Evolutionary conservation across 2,888 invertebrate genomes (phyloP).

Genomic region (Cetonia aurata): DNA sequence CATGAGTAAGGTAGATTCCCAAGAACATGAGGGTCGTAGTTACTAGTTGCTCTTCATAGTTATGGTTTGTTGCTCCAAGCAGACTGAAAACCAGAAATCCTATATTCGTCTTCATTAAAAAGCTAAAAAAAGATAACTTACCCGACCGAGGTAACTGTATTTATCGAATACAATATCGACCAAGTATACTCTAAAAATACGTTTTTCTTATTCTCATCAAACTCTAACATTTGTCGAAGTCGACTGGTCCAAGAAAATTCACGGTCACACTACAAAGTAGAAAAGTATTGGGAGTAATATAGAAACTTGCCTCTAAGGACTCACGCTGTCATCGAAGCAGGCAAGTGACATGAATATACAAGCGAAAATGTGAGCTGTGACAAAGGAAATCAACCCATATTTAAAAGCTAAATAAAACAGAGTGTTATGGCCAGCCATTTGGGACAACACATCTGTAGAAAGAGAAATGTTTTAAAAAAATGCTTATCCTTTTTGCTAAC

Average conservation of each 20-base stretch:
- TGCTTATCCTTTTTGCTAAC: not conserved
- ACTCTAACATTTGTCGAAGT: conserved; percentile 20
- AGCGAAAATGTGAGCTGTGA: conserved; percentile 46
- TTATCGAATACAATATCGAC: conserved; percentile 36
- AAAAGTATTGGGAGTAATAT: not conserved
- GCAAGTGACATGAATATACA: conserved; percentile 46
- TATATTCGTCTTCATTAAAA: no score
- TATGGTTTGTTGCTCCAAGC: conserved; percentile 35
- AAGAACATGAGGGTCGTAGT: conserved; percentile 47
- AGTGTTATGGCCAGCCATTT: conserved; percentile 45
- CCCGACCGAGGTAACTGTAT: conserved; percentile 36
- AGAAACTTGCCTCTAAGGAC: not conserved
- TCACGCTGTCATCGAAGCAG: conserved; percentile 38
- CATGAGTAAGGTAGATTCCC: conserved; percentile 49
- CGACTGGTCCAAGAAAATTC: conserved; percentile 39
- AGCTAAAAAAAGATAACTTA: conserved; percentile 10
- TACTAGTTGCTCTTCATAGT: conserved; percentile 44
- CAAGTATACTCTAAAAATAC: conserved; percentile 29
- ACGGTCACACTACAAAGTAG: conserved; percentile 11
- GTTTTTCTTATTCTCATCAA: conserved; percentile 2
- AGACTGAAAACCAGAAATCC: conserved; percentile 12
- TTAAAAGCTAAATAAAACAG: conserved; percentile 38
- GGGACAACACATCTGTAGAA: conserved; percentile 44
- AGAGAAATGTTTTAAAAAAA: not conserved
- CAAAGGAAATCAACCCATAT: conserved; percentile 45